Conservation (phyloP, 2,113 vertebrate genomes). For the Smithornis capensis region DNA sequence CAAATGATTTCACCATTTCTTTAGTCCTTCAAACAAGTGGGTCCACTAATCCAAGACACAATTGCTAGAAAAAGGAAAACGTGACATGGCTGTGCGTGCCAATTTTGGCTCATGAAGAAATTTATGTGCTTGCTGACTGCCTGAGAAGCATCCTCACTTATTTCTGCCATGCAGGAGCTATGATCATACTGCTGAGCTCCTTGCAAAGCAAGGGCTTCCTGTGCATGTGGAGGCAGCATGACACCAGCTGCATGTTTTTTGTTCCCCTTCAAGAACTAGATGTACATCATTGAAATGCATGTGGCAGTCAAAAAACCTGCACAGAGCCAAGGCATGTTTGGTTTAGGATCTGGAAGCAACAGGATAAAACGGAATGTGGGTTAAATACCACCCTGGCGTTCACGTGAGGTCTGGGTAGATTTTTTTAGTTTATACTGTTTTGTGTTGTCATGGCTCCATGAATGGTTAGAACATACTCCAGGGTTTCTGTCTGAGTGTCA, state of each 20-base stretch:
- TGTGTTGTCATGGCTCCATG: neutral
- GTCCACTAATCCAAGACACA: neutral
- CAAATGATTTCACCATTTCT: neutral
- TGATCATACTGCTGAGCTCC: rapidly evolving
- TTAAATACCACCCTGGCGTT: neutral
- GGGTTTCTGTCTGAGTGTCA: neutral
- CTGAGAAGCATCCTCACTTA: neutral
- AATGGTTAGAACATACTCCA: neutral
- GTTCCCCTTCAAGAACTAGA: neutral
- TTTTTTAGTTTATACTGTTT: neutral
- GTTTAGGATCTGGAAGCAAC: neutral
- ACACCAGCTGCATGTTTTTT: neutral
- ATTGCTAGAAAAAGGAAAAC: neutral
- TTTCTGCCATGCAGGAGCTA: neutral
- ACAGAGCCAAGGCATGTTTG: neutral
- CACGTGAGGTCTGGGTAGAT: neutral
- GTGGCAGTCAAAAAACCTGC: neutral
- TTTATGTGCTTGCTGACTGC: neutral
- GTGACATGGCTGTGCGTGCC: neutral
- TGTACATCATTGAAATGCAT: rapidly evolving
- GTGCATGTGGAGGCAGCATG: rapidly evolving
- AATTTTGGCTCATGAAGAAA: neutral
- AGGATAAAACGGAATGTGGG: neutral
- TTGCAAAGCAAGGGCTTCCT: rapidly evolving
- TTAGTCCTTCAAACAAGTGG: neutral